phyloP scores from a whole-genome alignment of 64 coral and sea anemone species.

The Platygyra sinensis region DNA sequence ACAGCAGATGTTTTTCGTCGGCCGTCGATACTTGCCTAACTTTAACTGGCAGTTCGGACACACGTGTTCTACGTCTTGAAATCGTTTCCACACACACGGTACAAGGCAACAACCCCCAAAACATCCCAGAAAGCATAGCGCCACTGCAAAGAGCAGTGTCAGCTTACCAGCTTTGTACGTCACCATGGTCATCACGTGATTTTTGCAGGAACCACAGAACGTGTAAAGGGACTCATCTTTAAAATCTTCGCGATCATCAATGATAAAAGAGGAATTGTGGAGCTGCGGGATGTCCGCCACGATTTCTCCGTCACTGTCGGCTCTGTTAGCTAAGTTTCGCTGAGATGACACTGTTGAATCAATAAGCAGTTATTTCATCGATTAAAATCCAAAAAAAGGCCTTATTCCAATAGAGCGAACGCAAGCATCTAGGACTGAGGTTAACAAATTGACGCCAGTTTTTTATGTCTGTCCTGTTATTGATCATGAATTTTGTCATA shows the following conservation, averaged over 20 bases:
- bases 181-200: constrained; percentile 69
- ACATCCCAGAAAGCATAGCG: constrained; percentile 70
- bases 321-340: neutral
- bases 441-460: too few relatives aligned
- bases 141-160: constrained; percentile 64
- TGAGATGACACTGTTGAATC: neutral
- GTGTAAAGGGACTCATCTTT: constrained; percentile 73
- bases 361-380: neutral
- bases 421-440: too few relatives aligned
- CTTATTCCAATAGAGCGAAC: too few relatives aligned
- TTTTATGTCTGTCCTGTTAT: too few relatives aligned
- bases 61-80: constrained; percentile 66
- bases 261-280: neutral
- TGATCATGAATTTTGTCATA: too few relatives aligned
- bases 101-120: constrained; percentile 75
- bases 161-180: constrained; percentile 71
- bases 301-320: constrained; percentile 14
- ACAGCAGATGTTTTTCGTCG: constrained; percentile 37
- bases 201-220: constrained; percentile 84
- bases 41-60: constrained; percentile 86
- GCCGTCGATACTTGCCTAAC: constrained; percentile 58
- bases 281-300: neutral
- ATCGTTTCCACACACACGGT: constrained; percentile 60
- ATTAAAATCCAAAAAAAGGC: too few relatives aligned
- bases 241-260: constrained; percentile 58